Base-by-base conservation (phyloP, 2,113 vertebrate species). In the Odontesthes bonariensis region DNA sequence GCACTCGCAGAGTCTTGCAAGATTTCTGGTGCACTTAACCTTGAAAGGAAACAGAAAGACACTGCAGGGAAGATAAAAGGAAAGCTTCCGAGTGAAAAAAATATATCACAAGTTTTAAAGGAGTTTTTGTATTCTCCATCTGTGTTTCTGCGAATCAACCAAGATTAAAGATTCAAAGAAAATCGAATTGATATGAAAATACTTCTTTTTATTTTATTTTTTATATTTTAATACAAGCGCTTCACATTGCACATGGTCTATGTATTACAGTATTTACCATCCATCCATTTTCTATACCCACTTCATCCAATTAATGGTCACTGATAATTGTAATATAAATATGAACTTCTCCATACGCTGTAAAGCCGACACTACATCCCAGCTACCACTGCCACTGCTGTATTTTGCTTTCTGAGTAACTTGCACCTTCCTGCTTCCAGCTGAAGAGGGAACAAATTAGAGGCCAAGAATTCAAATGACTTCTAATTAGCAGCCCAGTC, bases 401-500 rank as follows among this genome's bases (percentile, higher is more conserved):
- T 44, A 20, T 7, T 17, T 42, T 23, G 12, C n/a, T 33, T 65
- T 51, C 1, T 44, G 47, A 69, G 69, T 22, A 67, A 32, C 27
- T 51, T 60, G 47, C 27, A 10, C 3, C 22, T 5, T 23, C 23
- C 6, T 12, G 10, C 14, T 77, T 47, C 35, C 31, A 68, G 23
- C 53, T 53, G 31, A 32, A 46, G 33, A 31, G 31, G 8, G 65
- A 80, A 55, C 63, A 73, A 51, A 66, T 75, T 71, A 54, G 8
- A 55, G 27, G 19, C 22, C 38, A 64, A 62, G 63, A 57, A n/a
- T 47, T 73, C 31, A 73, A 70, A 80, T 71, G 73, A 63, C 11
- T 55, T 5, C 51, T 66, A 89, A 79, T 73, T 82, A 73, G 71
- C 87, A 87, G 77, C 69, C 65, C 3, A 40, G 79, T 83, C 67